Evolutionary conservation across 2,888 invertebrate species (phyloP), one percentile per base, ranked within the genome.

Genomic region (Monopis laevigella): DNA sequence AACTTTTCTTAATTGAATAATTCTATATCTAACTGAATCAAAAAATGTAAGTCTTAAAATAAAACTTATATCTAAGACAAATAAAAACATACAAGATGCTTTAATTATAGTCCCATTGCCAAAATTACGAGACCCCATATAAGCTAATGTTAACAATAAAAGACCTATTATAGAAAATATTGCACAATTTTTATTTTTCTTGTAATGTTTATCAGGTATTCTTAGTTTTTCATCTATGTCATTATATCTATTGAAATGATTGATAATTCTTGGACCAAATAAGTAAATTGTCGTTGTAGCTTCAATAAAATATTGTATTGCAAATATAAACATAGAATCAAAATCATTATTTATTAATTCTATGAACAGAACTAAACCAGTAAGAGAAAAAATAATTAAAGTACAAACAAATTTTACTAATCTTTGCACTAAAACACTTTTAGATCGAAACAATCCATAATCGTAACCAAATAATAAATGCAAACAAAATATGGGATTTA

Each of bases 171-270:
- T 32, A 3, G 32, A 32, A 3, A 32, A 8, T 3, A 32, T 17
- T 10, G 32, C 17, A 17, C 14, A 16, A 2, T 7, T 17, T 32
- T 32, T 32, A 2, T 17, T 32, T 17, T 32, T 32, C 16, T 14
- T 32, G 10, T 32, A 32, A 17, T 32, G 17, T 32, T 32, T 32
- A 5, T 32, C 32, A 2, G 14, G 7, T 2, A 32, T 32, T 32
- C 14, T 32, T 17, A 32, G n/a, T 32, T 32, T 32, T 17, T 32
- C 32, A n/a, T 32, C 32, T 3, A 32, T 32, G 14, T 14, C 32
- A 14, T 32, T 32, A n/a, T 32, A 32, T 17, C 32, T 32, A 17
- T 32, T 32, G 3, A 32, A n/a, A 32, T 32, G 32, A 6, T 32
- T 32, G 14, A 16, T 17, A 13, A 32, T 32, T 32, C 32, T 32